These are phyloP conservation scores for Kryptolebias marmoratus DNA, from an alignment of 2,113 vertebrate genomes.

Conservation along the genomic window DNA sequence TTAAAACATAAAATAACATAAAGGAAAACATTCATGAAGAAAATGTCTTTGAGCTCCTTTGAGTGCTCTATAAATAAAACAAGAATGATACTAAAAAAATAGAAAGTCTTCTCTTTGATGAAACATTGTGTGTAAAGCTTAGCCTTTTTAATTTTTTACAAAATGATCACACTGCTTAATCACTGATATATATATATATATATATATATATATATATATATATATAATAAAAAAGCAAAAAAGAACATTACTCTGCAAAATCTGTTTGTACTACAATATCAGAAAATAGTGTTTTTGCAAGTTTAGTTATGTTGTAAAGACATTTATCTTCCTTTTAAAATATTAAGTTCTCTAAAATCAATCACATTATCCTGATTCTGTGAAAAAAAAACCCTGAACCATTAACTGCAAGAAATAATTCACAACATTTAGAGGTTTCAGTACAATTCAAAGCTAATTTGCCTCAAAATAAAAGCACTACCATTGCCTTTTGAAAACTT, in stretches of 20 bases:
- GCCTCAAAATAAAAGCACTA: not conserved
- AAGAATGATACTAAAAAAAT: not conserved
- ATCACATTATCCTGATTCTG: not conserved
- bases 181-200: not conserved
- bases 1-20: conserved; percentile 29
- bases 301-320: not conserved
- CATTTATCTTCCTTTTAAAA: not conserved
- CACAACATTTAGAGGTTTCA: too few relatives aligned
- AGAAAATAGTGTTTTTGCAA: not conserved
- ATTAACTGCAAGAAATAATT: too few relatives aligned
- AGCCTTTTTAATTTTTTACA: not conserved
- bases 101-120: not conserved
- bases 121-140: not conserved
- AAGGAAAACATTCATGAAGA: conserved; percentile 9
- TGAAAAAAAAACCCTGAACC: too few relatives aligned
- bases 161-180: not conserved
- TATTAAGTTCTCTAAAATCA: not conserved
- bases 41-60: conserved; percentile 9
- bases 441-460: not conserved
- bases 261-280: too few relatives aligned
- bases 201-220: not conserved
- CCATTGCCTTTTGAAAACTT: not conserved
- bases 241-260: not conserved
- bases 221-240: not conserved
- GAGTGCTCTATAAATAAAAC: conserved; percentile 11